Evolutionary conservation across 1,140 invertebrate genomes (phyloP), one percentile per base, ranked within the genome.

Genomic region (Vollenhovia emeryi): DNA sequence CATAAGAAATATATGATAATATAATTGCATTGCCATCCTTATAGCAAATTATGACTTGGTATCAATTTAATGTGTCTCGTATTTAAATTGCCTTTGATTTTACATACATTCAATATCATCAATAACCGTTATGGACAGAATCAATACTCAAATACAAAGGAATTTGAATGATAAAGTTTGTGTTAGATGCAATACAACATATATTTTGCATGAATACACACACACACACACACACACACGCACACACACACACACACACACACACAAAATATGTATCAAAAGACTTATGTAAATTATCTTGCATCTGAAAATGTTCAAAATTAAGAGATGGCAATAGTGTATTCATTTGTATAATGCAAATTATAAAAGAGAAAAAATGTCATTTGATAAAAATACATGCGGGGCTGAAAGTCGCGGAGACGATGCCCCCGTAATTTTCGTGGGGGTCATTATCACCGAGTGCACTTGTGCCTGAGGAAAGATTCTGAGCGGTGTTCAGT

Each of bases 401-500:
- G 73, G 86, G 86, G n/a, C 55, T 21, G 43, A 21, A 52, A 43
- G n/a, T 24, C 21, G 18, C 52, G 68, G 57, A 48, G 79, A 73
- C 74, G 60, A 73, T 87, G 85, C 55, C 82, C 79, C 82, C 76
- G 85, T 89, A 89, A 90, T 90, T 90, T 90, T 90, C 86, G 86
- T 84, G 68, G 86, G 83, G 89, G 89, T 90, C 89, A 90, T 90
- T 90, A 90, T 90, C 89, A 90, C 91, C 83, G 89, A 80, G 90
- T 86, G 87, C 90, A 90, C 80, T 91, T 55, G 88, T 48, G 89
- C 82, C 40, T 30, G 78, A 74, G 75, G 85, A 84, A 82, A 82
- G 85, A 89, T 89, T 86, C 87, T 71, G 73, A 76, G 55, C 85
- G 76, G 80, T 50, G 83, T 87, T 92, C 91, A 92, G 92, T 93